phyloP scores from a whole-genome alignment of 2,888 invertebrate genomes.

The Pasiphila rectangulata region DNA sequence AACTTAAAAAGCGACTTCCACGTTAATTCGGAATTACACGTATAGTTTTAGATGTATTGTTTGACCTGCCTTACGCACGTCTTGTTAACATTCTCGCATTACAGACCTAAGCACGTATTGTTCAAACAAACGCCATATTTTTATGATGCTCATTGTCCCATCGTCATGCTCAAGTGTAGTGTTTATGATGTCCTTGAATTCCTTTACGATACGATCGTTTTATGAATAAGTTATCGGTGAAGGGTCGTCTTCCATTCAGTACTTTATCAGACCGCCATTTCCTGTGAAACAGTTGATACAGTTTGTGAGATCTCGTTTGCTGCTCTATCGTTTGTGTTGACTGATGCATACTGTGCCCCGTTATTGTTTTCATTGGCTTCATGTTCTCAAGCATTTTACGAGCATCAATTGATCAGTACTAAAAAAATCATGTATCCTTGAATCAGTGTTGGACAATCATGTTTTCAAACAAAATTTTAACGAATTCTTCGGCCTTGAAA shows the following conservation, averaged over 20 bases:
- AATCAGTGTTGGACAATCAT: not conserved
- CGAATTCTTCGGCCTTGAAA: not conserved
- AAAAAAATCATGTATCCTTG: too few relatives aligned
- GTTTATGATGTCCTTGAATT: conserved; percentile 22
- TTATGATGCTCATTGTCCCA: conserved; percentile 37
- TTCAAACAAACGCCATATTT: conserved; percentile 41
- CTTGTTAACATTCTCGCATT: conserved; percentile 31
- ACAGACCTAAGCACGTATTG: conserved; percentile 28
- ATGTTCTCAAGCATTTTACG: too few relatives aligned
- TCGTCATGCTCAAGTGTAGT: conserved; percentile 16
- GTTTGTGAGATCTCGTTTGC: conserved; percentile 2
- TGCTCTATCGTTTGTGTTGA: not conserved
- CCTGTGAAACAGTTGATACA: conserved; percentile 17
- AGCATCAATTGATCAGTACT: too few relatives aligned
- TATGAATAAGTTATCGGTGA: conserved; percentile 19
- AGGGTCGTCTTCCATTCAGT: conserved; percentile 21
- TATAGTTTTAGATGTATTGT: too few relatives aligned
- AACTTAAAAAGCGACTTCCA: too few relatives aligned
- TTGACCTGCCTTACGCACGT: not conserved
- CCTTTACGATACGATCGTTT: conserved; percentile 17
- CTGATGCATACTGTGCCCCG: too few relatives aligned
- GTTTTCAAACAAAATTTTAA: not conserved
- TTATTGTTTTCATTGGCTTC: too few relatives aligned
- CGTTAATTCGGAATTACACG: too few relatives aligned
- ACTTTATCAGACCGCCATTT: conserved; percentile 13